A percentile compares a stretch with the other conserved stretches of the same genome.
These are phyloP conservation scores for Leuctra nigra DNA, from an alignment of 2,888 invertebrate genomes.

Conservation along the genomic window DNA sequence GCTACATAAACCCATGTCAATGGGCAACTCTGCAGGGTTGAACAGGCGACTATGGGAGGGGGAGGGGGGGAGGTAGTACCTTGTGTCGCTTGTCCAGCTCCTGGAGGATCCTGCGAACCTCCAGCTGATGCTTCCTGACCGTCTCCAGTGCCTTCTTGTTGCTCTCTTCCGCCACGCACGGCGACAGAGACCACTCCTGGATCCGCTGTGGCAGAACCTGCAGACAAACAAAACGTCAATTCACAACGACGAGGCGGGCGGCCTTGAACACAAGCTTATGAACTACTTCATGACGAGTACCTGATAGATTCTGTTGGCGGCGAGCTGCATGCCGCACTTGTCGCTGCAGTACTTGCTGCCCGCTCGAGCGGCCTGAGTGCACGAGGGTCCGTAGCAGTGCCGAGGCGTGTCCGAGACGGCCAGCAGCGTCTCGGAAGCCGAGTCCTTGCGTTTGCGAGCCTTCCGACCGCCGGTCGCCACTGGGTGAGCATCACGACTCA, in stretches of 20 bases:
- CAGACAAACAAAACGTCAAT: conserved; percentile 3
- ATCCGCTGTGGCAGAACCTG: conserved; percentile 82
- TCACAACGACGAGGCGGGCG: no score
- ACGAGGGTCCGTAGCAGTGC: conserved; percentile 91
- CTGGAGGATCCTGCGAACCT: conserved; percentile 71
- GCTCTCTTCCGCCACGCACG: conserved; percentile 80
- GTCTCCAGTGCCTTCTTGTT: conserved; percentile 60
- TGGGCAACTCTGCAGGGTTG: no score
- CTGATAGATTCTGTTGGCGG: conserved; percentile 77
- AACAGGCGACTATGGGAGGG: no score
- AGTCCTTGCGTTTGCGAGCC: conserved; percentile 32
- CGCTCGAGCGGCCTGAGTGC: conserved; percentile 65
- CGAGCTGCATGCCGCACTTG: conserved; percentile 83
- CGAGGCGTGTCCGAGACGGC: conserved; percentile 42
- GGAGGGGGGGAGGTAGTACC: no score
- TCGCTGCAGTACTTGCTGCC: conserved; percentile 92
- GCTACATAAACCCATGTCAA: no score
- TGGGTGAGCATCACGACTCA: conserved; percentile 1
- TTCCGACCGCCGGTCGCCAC: neutral
- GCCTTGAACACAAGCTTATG: no score
- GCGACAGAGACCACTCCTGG: conserved; percentile 86
- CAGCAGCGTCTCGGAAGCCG: conserved; percentile 27
- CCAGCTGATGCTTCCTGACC: conserved; percentile 71
- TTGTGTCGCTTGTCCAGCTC: conserved; percentile 69
- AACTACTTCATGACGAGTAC: conserved; percentile 44